Conservation (phyloP, 2,888 invertebrate genomes). For the Meloe dianella region DNA sequence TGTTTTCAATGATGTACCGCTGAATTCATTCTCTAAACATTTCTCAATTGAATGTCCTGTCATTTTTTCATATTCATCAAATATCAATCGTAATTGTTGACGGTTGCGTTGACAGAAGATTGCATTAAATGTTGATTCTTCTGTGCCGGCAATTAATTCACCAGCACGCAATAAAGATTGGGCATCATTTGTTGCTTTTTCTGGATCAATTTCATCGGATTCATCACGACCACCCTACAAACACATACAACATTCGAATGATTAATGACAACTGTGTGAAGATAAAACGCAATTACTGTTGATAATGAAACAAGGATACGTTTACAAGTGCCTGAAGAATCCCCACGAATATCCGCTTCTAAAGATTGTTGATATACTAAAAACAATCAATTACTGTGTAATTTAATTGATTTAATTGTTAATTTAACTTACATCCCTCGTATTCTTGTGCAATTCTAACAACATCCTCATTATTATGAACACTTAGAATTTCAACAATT, state of each 20-base stretch:
- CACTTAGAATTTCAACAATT: slow-evolving; percentile 85
- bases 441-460: slow-evolving; percentile 79
- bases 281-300: slow-evolving; percentile 52
- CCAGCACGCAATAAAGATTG: slow-evolving; percentile 79
- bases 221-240: slow-evolving; percentile 79
- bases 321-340: slow-evolving; percentile 93
- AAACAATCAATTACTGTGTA: too few species aligned
- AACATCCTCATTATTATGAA: slow-evolving; percentile 83
- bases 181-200: slow-evolving; percentile 80
- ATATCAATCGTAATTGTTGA: slow-evolving; percentile 65
- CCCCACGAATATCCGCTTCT: slow-evolving; percentile 82
- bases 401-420: too few species aligned
- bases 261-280: too few species aligned
- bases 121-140: slow-evolving; percentile 84
- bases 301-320: slow-evolving; percentile 84
- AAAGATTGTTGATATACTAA: slow-evolving; percentile 80
- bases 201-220: slow-evolving; percentile 73
- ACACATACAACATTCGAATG: too few species aligned
- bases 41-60: slow-evolving; percentile 81
- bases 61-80: slow-evolving; percentile 73
- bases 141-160: slow-evolving; percentile 73
- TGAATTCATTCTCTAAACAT: slow-evolving; percentile 80
- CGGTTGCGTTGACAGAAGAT: slow-evolving; percentile 81
- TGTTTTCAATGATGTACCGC: slow-evolving; percentile 78
- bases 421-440: slow-evolving; percentile 58